phyloP scores from a whole-genome alignment of 1,140 invertebrate genomes.

The Gryllus bimaculatus region DNA sequence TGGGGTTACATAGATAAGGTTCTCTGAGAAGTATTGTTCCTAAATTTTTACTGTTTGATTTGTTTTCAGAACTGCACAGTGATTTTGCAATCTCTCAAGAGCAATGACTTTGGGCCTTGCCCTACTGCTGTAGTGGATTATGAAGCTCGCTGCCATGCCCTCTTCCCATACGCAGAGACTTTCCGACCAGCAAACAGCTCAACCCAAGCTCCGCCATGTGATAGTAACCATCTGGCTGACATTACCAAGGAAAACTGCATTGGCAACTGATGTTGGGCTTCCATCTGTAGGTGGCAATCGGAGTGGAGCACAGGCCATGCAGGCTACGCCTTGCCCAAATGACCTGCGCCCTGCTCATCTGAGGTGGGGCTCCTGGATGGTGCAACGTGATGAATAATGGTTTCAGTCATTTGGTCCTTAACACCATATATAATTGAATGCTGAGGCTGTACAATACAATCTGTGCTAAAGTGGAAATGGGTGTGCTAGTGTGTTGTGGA shows the following conservation, averaged over 20 bases:
- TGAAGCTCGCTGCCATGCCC: slow-evolving; percentile 55
- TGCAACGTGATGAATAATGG: background rate
- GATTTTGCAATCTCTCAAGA: slow-evolving; percentile 62
- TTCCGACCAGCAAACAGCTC: slow-evolving; percentile 41
- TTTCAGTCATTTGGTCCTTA: background rate
- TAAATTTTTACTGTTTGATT: slow-evolving; percentile 22
- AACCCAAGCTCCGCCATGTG: slow-evolving; percentile 11
- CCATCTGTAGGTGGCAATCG: slow-evolving; percentile 7
- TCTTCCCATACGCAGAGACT: slow-evolving; percentile 62
- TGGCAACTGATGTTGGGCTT: slow-evolving; percentile 36
- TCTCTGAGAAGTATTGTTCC: background rate
- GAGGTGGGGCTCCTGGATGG: background rate
- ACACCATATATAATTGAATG: background rate
- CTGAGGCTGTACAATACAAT: background rate
- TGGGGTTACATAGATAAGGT: slow-evolving; percentile 28
- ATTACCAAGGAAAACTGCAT: slow-evolving; percentile 37
- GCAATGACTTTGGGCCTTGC: slow-evolving; percentile 67
- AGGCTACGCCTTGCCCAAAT: background rate
- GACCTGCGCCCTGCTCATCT: background rate
- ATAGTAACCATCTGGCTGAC: slow-evolving; percentile 14
- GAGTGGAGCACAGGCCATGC: background rate
- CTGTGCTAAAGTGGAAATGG: background rate
- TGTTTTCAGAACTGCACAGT: slow-evolving; percentile 60
- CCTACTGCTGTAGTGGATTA: slow-evolving; percentile 57
- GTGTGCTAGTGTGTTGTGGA: background rate